Evolutionary conservation across 2,888 invertebrate species (phyloP).

Genomic region (Drosophila leonis): DNA sequence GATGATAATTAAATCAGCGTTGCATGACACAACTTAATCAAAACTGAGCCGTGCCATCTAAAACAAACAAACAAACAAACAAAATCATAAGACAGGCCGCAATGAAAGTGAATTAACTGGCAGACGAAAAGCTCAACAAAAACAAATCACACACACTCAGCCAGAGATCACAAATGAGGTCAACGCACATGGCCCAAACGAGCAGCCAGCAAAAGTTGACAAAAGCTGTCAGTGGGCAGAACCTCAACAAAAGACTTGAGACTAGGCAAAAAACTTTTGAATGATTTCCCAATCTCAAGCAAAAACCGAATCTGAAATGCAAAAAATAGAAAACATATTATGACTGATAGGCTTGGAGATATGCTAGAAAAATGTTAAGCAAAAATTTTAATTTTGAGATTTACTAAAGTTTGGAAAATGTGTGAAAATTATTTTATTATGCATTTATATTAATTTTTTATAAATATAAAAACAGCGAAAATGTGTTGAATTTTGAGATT

Average conservation of each 20-base stretch:
- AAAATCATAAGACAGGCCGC: constrained; percentile 21
- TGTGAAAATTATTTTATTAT: too few relatives aligned
- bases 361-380: not conserved
- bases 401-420: too few relatives aligned
- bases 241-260: constrained; percentile 44
- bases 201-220: constrained; percentile 57
- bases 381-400: too few relatives aligned
- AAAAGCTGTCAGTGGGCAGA: constrained; percentile 70
- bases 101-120: constrained; percentile 76
- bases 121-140: constrained; percentile 46
- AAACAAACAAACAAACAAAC: constrained; percentile 6
- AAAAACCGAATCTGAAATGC: constrained; percentile 25
- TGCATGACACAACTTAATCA: constrained; percentile 81
- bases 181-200: constrained; percentile 67
- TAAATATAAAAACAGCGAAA: too few relatives aligned
- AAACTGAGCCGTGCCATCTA: constrained; percentile 66
- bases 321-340: not conserved
- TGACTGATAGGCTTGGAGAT: not conserved
- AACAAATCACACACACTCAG: constrained; percentile 18
- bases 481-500: too few relatives aligned
- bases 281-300: constrained; percentile 57
- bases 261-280: constrained; percentile 52
- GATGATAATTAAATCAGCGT: constrained; percentile 77
- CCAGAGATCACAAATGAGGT: constrained; percentile 56
- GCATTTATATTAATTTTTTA: too few relatives aligned